phyloP scores from a whole-genome alignment of 2,888 invertebrate species.

The Oscheius sp. region DNA sequence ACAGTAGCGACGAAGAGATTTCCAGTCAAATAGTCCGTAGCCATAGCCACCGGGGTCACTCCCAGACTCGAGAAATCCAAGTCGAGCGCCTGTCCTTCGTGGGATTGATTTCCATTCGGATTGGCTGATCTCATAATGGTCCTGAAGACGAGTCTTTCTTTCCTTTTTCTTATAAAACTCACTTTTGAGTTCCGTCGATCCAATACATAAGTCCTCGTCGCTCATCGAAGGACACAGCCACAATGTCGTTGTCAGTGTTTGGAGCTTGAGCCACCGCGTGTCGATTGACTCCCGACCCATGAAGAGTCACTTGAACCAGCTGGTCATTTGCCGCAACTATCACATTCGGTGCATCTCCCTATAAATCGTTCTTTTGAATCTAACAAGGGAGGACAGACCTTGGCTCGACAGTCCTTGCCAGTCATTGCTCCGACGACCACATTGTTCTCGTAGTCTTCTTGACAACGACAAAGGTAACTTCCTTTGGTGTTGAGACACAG shows the following conservation, averaged over 20 bases:
- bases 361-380: background rate
- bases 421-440: constrained; percentile 69
- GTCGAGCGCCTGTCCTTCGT: constrained; percentile 66
- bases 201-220: constrained; percentile 85
- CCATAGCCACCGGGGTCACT: constrained; percentile 82
- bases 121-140: constrained; percentile 57
- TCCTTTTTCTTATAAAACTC: background rate
- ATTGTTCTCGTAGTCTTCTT: constrained; percentile 71
- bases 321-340: constrained; percentile 64
- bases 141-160: background rate
- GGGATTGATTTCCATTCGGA: constrained; percentile 67
- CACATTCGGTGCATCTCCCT: constrained; percentile 49
- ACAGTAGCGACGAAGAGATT: constrained; percentile 65
- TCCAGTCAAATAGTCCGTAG: constrained; percentile 89
- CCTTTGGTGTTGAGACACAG: constrained; percentile 91
- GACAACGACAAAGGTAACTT: constrained; percentile 85
- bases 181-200: constrained; percentile 79
- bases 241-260: constrained; percentile 84
- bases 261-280: constrained; percentile 62
- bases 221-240: constrained; percentile 80
- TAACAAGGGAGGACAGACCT: constrained; percentile 32
- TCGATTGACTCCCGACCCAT: constrained; percentile 60
- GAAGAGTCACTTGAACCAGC: constrained; percentile 61
- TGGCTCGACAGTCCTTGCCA: constrained; percentile 70
- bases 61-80: constrained; percentile 63